Conservation (phyloP, 2,797 vertebrate species). For the Galagoides demidoff region DNA sequence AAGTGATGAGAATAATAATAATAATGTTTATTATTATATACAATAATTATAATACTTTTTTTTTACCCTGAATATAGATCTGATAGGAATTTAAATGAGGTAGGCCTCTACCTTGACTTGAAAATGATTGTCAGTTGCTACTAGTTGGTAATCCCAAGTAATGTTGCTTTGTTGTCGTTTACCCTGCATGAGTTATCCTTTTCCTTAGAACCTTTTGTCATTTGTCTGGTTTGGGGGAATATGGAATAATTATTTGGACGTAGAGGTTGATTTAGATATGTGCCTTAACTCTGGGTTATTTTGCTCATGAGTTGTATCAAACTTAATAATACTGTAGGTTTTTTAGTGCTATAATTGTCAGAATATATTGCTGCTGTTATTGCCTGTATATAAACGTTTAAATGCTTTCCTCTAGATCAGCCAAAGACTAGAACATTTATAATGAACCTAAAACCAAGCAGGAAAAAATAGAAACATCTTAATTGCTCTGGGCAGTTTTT, state of each 20-base stretch:
- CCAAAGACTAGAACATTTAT: not conserved
- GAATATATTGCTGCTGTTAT: not conserved
- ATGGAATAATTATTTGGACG: slow-evolving; percentile 24
- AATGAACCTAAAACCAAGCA: not conserved
- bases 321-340: not conserved
- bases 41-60: not conserved
- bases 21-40: not conserved
- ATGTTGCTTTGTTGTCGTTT: not conserved
- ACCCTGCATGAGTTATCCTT: not conserved
- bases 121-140: slow-evolving; percentile 40
- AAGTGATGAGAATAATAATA: not conserved
- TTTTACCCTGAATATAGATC: not conserved
- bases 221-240: not conserved
- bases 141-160: not conserved
- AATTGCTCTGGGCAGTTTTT: not conserved
- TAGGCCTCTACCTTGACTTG: not conserved
- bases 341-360: slow-evolving; percentile 43
- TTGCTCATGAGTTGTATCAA: slow-evolving; percentile 39
- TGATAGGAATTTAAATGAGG: not conserved
- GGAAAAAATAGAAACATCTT: not conserved
- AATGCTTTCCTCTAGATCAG: slow-evolving; percentile 19
- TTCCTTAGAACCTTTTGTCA: slow-evolving; percentile 26
- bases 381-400: slow-evolving; percentile 34
- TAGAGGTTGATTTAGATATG: not conserved
- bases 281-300: slow-evolving; percentile 43